Evolutionary conservation across 2,797 vertebrate genomes (phyloP), one percentile per base, ranked within the genome.

Genomic region (Malurus splendens): DNA sequence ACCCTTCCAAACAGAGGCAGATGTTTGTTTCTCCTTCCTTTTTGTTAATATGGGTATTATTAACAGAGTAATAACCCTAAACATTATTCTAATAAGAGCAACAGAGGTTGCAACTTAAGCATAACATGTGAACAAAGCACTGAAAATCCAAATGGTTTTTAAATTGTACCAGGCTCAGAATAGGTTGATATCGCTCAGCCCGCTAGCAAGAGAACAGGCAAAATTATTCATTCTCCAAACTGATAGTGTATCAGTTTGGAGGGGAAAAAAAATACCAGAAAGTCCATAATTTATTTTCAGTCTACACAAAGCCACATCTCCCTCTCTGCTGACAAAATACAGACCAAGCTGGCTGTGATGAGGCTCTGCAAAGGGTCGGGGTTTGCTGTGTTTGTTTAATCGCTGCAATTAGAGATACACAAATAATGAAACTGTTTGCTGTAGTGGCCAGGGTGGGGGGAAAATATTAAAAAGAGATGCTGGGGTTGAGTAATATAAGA

Each of bases 401-500:
- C 91, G 64, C 71, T 76, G 76, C 92, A 94, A 95, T 94, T 94
- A 95, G 86, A 88, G 50, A 71, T 79, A 92, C 6, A 52, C 92
- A 94, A 94, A 95, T 91, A 92, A 86, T 51, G 80, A 82, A 87
- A 87, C 65, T 90, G 77, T 92, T 95, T 93, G 90, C 87, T 71
- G 22, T 38, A 54, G 67, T 86, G 86, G 81, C 71, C 77, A 61
- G 56, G 47, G 54, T 76, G 54, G 13, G 61, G 13, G 22, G 13
- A 54, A 57, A 59, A 74, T 60, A 64, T 2, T 10, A n/a, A 59
- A 77, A 87, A 64, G 3, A 82, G 80, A 59, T 66, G 68, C 85
- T 90, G 79, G 73, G 52, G 45, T 51, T 79, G 76, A 91, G 30
- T 56, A 56, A 89, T 78, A 81, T 72, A 76, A 87, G 68, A 80